Evolutionary conservation across 2,888 invertebrate species (phyloP).

Genomic region (Nephrotoma guestfalica): DNA sequence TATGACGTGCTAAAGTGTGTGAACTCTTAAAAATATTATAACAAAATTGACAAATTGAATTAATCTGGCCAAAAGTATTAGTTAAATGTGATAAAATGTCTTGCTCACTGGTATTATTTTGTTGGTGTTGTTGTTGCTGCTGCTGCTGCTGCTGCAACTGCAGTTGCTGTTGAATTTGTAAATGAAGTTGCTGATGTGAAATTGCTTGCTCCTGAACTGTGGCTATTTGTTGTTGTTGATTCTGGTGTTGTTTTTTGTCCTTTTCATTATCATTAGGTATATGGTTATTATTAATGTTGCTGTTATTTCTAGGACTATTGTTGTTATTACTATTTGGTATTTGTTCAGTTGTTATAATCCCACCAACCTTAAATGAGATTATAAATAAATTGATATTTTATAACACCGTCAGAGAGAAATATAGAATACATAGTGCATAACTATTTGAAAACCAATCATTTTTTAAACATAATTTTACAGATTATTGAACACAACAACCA

Average conservation of each 20-base stretch:
- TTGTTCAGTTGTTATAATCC: not conserved
- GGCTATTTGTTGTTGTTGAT: constrained; percentile 7
- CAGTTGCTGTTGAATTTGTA: not conserved
- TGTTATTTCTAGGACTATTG: constrained; percentile 12
- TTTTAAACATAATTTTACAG: too few species aligned
- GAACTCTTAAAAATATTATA: constrained; percentile 2
- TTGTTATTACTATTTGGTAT: constrained; percentile 8
- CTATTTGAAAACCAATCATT: too few species aligned
- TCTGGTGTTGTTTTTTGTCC: constrained; percentile 19
- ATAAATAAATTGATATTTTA: too few species aligned
- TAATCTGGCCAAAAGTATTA: not conserved
- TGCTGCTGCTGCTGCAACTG: constrained; percentile 17
- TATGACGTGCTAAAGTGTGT: not conserved
- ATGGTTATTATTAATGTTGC: constrained; percentile 10
- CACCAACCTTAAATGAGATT: not conserved
- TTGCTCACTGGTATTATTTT: constrained; percentile 1
- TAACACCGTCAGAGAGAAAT: too few species aligned
- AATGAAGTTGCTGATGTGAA: not conserved
- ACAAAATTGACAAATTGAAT: constrained; percentile 3
- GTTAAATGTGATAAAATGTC: not conserved
- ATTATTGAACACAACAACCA: too few species aligned
- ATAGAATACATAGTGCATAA: too few species aligned
- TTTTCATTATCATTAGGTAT: constrained; percentile 8
- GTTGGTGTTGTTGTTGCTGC: constrained; percentile 6
- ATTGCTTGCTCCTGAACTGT: not conserved